phyloP scores from a whole-genome alignment of 2,797 vertebrate species.

The Synaphobranchus kaupii region DNA sequence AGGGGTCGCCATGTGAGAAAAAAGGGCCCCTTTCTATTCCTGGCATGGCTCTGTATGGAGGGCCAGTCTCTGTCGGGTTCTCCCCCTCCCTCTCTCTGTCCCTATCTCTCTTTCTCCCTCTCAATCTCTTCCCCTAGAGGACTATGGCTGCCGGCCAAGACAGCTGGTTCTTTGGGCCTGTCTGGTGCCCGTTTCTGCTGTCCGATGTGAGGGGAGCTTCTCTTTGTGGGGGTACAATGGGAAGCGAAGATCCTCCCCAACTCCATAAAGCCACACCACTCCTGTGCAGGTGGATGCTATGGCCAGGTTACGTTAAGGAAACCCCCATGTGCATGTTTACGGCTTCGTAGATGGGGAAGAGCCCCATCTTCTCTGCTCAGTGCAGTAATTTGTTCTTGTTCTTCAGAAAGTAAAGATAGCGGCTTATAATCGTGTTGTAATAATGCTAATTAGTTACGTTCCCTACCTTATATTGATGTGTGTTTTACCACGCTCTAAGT shows the following conservation, averaged over 20 bases:
- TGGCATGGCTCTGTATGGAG: conserved; percentile 80
- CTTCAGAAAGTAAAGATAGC: not conserved
- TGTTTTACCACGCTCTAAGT: not conserved
- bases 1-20: conserved; percentile 77
- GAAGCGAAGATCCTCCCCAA: conserved; percentile 67
- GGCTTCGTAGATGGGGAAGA: conserved; percentile 1
- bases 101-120: conserved; percentile 41
- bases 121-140: conserved; percentile 64
- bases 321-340: not conserved
- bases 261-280: not conserved
- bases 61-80: conserved; percentile 81
- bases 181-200: conserved; percentile 82
- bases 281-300: not conserved
- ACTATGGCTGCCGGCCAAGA: conserved; percentile 90
- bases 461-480: not conserved
- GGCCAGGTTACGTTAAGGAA: not conserved
- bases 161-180: conserved; percentile 90
- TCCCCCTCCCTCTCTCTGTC: conserved; percentile 50
- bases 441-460: not conserved
- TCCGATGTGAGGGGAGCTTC: conserved; percentile 66
- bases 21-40: conserved; percentile 78
- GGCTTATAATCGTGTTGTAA: not conserved
- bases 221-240: conserved; percentile 75
- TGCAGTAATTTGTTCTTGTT: not conserved
- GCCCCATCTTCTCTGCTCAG: conserved; percentile 1